Percentiles rank a stretch among this genome's conserved stretches.
These are phyloP conservation scores for Agrochola lychnidis DNA, from an alignment of 2,888 invertebrate species.

Conservation along the genomic window DNA sequence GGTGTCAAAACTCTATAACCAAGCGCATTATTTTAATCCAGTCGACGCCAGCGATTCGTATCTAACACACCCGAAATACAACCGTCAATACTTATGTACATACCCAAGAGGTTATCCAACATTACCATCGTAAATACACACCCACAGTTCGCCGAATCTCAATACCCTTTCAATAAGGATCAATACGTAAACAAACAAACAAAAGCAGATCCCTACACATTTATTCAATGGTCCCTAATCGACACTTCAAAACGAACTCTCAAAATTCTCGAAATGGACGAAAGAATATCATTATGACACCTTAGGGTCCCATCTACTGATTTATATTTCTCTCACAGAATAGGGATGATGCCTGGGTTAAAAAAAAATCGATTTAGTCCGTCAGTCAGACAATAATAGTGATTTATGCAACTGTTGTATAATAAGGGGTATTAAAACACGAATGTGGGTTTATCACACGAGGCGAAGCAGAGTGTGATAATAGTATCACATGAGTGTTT, in stretches of 20 bases:
- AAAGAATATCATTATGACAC: conserved; percentile 42
- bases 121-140: conserved; percentile 27
- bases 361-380: too few species aligned
- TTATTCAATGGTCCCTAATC: conserved; percentile 41
- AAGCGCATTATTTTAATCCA: neutral
- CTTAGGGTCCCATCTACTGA: conserved; percentile 31
- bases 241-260: conserved; percentile 32
- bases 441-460: too few species aligned
- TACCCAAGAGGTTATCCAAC: conserved; percentile 16
- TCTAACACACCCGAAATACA: neutral
- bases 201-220: neutral
- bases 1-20: too few species aligned
- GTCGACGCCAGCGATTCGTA: neutral
- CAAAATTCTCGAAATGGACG: conserved; percentile 33
- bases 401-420: too few species aligned
- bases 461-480: too few species aligned
- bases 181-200: conserved; percentile 22
- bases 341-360: too few species aligned
- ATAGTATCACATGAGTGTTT: too few species aligned
- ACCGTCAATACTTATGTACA: neutral
- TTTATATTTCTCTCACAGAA: conserved; percentile 23
- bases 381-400: too few species aligned
- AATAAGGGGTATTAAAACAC: too few species aligned
- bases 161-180: conserved; percentile 25
- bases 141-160: conserved; percentile 21